Base-by-base conservation (phyloP, 2,797 vertebrate genomes). In the Hydrocynus forskahlii region DNA sequence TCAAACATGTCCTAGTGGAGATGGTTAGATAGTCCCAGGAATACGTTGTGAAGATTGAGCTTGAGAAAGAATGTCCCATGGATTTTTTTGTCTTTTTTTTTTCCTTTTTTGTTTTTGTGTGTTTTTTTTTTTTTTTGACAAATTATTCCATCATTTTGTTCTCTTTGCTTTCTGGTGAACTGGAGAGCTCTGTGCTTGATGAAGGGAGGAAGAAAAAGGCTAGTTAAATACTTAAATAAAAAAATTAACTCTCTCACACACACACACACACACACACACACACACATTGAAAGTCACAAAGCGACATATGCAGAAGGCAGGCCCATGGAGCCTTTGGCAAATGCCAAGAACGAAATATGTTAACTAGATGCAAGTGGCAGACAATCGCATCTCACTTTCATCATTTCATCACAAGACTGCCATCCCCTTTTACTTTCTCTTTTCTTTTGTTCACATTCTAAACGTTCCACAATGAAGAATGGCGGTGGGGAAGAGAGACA, bases 111-210 rank as follows among this genome's bases (percentile, higher is more conserved):
- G 48, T 74, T 52, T 52, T 50, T 38, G 63, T 43, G 60, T 71
- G 12, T 48, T 62, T 63, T 81, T 69, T 38, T 68, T 64, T 63
- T 77, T 8, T 68, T 81, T 73, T 54, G 38, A 78, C 48, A 78
- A 83, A 74, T 62, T 40, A 72, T 70, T 77, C 59, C 78, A 77
- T 82, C 40, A 73, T 68, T 64, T 17, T 75, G 23, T 71, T 79
- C 64, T 84, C 81, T 74, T 70, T 76, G 75, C 79, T 74, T 76
- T 82, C 76, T 48, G 80, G 79, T 86, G 76, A 75, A 59, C 81
- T 69, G 75, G 76, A 73, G 64, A 78, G 66, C 16, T 68, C 72
- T 85, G 63, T 66, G 9, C 23, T 73, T 64, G 69, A 52, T 67
- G 29, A 10, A 52, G n/a, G 40, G 19, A 35, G 59, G 19, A 52